Conservation (phyloP, 2,888 invertebrate species). For the Hirtodrosophila confusa region DNA sequence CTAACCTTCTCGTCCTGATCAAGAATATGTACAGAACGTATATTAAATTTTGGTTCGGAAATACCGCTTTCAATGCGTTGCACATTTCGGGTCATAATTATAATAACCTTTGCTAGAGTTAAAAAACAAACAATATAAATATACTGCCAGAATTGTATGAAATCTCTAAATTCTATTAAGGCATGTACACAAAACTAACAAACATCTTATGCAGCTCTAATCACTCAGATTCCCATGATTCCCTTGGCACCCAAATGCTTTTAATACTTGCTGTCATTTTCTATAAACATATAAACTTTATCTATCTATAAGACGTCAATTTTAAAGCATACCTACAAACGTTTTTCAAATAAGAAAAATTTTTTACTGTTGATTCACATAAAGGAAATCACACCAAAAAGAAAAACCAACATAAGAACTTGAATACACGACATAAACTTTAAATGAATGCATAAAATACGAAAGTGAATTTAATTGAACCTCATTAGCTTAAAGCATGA, state of each 20-base stretch:
- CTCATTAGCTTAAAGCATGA: constrained; percentile 67
- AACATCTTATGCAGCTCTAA: constrained; percentile 18
- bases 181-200: constrained; percentile 20
- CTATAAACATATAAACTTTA: constrained; percentile 57
- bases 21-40: no score
- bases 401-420: constrained; percentile 4
- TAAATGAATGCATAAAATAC: constrained; percentile 29
- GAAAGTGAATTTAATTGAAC: constrained; percentile 66
- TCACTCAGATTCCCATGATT: constrained; percentile 14
- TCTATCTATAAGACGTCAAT: constrained; percentile 76
- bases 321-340: constrained; percentile 54
- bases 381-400: constrained; percentile 2
- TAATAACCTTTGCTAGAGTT: no score
- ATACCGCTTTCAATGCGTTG: no score
- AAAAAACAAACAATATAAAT: constrained; percentile 2
- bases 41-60: no score
- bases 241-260: constrained; percentile 36
- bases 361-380: constrained; percentile 8
- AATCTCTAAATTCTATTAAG: constrained; percentile 18
- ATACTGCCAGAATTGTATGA: constrained; percentile 41
- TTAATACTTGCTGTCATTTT: constrained; percentile 53
- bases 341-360: constrained; percentile 41
- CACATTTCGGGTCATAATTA: constrained; percentile 3
- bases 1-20: no score
- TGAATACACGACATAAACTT: constrained; percentile 20